phyloP scores from a whole-genome alignment of 2,113 vertebrate species.

The Xenotilapia flavipinnis region DNA sequence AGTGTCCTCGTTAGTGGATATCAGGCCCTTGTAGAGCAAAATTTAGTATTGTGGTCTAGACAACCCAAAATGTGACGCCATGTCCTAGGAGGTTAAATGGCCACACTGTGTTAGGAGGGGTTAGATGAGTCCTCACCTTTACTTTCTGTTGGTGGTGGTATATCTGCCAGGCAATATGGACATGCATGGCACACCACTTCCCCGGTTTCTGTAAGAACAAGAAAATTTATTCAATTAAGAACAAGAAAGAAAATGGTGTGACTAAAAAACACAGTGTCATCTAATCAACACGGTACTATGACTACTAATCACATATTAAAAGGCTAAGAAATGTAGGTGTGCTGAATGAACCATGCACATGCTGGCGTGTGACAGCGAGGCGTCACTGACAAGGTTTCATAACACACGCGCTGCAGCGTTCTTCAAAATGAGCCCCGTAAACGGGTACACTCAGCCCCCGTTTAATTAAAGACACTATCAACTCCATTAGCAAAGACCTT shows the following conservation, averaged over 20 bases:
- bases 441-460: background rate
- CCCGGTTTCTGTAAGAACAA: conserved; percentile 85
- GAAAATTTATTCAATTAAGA: background rate
- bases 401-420: background rate
- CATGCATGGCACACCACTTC: conserved; percentile 98
- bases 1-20: background rate
- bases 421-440: background rate
- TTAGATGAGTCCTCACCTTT: conserved; percentile 81
- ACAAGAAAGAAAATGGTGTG: background rate
- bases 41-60: background rate
- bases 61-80: background rate
- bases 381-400: background rate
- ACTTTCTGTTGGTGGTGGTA: conserved; percentile 99
- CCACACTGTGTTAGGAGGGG: background rate
- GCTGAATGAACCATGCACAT: background rate
- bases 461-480: conserved; percentile 32
- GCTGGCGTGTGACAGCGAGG: background rate
- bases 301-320: background rate
- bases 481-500: conserved; percentile 12
- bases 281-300: background rate
- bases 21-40: background rate
- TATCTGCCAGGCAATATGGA: conserved; percentile 97
- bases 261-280: background rate
- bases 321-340: background rate
- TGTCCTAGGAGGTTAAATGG: background rate